These are phyloP conservation scores for Drosophila murphyi DNA, from an alignment of 1,140 invertebrate genomes.

Conservation along the genomic window DNA sequence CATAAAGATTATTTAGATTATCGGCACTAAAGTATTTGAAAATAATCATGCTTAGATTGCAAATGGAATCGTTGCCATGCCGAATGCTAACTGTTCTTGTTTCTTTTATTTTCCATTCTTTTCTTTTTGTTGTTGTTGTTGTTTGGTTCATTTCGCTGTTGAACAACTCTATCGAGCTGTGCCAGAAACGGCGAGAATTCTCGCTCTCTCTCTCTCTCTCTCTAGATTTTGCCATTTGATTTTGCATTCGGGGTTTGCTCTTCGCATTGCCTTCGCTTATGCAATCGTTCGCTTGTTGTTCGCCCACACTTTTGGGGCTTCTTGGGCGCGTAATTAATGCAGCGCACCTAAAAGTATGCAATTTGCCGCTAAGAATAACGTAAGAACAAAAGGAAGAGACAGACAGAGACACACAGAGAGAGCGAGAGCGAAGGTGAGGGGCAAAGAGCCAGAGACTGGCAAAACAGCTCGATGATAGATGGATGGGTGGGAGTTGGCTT, in stretches of 20 bases:
- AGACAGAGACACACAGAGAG: neutral
- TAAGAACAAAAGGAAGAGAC: neutral
- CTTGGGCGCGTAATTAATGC: slow-evolving; percentile 13
- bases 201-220: neutral
- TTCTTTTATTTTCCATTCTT: neutral
- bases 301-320: slow-evolving; percentile 42
- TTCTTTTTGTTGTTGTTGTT: neutral
- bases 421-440: neutral
- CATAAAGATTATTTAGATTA: too few relatives aligned
- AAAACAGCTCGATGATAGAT: too few relatives aligned
- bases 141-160: too few relatives aligned
- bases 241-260: neutral
- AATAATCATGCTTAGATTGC: too few relatives aligned
- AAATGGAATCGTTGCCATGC: too few relatives aligned
- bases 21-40: too few relatives aligned
- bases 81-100: too few relatives aligned
- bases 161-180: slow-evolving; percentile 11
- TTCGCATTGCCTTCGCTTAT: slow-evolving; percentile 27
- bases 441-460: neutral
- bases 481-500: neutral
- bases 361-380: neutral
- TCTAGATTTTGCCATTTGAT: slow-evolving; percentile 6
- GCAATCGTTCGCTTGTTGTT: slow-evolving; percentile 32
- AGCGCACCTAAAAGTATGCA: slow-evolving; percentile 71
- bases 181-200: neutral